These are phyloP conservation scores for Congeria kusceri DNA, from an alignment of 2,888 invertebrate genomes.

Conservation along the genomic window DNA sequence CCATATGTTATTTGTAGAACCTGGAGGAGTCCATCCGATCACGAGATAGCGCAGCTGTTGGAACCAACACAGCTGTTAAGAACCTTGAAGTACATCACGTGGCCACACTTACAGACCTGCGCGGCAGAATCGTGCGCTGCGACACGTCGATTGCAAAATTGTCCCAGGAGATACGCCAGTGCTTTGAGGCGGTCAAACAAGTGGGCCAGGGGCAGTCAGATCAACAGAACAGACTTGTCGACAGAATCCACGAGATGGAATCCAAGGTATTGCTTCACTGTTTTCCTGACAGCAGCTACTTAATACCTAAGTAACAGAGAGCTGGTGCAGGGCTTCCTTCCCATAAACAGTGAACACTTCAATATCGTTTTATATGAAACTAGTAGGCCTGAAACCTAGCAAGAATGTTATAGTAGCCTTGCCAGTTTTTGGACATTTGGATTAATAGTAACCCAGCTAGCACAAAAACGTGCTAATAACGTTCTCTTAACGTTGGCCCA, in stretches of 20 bases:
- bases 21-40: slow-evolving; percentile 80
- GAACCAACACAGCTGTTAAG: slow-evolving; percentile 82
- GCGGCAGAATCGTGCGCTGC: slow-evolving; percentile 84
- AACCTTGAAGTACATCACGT: slow-evolving; percentile 84
- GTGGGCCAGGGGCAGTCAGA: slow-evolving; percentile 77
- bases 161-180: slow-evolving; percentile 77
- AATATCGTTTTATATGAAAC: too few species aligned
- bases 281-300: too few species aligned
- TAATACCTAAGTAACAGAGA: too few species aligned
- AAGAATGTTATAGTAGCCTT: too few species aligned
- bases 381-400: too few species aligned
- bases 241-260: slow-evolving; percentile 81
- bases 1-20: slow-evolving; percentile 62
- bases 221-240: slow-evolving; percentile 73
- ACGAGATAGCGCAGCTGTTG: slow-evolving; percentile 75
- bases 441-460: too few species aligned
- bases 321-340: too few species aligned
- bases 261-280: slow-evolving; percentile 70
- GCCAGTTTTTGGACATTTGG: too few species aligned
- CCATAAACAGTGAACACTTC: too few species aligned
- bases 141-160: slow-evolving; percentile 83
- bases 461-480: too few species aligned
- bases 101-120: slow-evolving; percentile 82
- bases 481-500: too few species aligned
- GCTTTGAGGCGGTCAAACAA: slow-evolving; percentile 79